phyloP scores from a whole-genome alignment of 2,888 invertebrate genomes.

The Branchellion lobata region DNA sequence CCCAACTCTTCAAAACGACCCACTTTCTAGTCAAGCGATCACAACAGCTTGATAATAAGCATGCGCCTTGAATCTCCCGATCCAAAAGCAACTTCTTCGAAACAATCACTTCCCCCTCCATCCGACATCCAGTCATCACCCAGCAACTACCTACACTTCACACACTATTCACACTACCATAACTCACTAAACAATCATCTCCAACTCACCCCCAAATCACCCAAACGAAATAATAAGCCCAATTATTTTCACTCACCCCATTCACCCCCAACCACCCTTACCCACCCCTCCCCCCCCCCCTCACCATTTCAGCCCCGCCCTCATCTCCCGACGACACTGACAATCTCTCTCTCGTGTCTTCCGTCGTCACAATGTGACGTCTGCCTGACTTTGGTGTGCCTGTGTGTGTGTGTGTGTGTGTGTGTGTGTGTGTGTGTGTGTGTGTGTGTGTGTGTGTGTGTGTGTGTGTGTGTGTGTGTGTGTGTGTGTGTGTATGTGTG shows the following conservation, averaged over 20 bases:
- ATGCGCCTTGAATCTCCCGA: too few species aligned
- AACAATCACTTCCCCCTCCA: too few species aligned
- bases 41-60: too few species aligned
- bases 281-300: neutral
- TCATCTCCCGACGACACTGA: conserved; percentile 9
- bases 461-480: neutral
- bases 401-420: conserved; percentile 2
- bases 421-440: neutral
- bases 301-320: neutral
- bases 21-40: too few species aligned
- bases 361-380: conserved; percentile 2
- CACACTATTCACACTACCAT: too few species aligned
- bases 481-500: too few species aligned
- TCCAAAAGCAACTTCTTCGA: too few species aligned
- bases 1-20: too few species aligned
- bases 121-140: too few species aligned
- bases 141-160: too few species aligned
- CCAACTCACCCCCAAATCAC: neutral
- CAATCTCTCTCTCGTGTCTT: neutral
- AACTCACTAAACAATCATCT: neutral
- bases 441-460: neutral
- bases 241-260: too few species aligned
- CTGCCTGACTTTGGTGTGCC: conserved; percentile 12
- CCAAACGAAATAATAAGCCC: too few species aligned
- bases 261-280: neutral